Conservation (phyloP, 2,797 vertebrate species). For the Micromesistius poutassou region DNA sequence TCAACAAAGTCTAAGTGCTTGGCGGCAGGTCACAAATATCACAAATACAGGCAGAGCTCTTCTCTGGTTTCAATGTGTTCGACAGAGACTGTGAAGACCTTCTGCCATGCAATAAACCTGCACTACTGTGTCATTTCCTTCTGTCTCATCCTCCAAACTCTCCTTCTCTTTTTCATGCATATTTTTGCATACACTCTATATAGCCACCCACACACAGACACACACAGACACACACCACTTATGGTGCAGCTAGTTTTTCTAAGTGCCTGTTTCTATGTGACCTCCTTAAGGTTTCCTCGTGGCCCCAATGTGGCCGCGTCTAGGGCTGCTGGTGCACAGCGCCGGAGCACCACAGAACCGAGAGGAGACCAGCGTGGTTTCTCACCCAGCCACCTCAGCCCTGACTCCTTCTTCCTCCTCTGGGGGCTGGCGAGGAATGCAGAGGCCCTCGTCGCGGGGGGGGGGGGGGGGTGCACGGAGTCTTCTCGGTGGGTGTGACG, state of each 20-base stretch:
- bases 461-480: conserved; percentile 41
- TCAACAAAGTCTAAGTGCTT: conserved; percentile 26
- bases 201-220: conserved; percentile 20
- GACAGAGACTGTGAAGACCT: conserved; percentile 53
- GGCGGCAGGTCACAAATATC: conserved; percentile 30
- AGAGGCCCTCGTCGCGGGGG: conserved; percentile 38
- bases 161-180: background rate
- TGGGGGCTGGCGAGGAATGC: conserved; percentile 18
- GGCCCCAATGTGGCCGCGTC: conserved; percentile 24
- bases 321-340: conserved; percentile 23
- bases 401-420: conserved; percentile 20
- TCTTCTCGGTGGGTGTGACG: conserved; percentile 43
- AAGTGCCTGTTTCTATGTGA: conserved; percentile 47
- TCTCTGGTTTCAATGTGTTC: conserved; percentile 58
- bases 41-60: conserved; percentile 27
- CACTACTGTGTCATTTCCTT: conserved; percentile 17
- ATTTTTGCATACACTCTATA: background rate
- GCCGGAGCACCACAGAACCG: conserved; percentile 49
- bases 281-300: conserved; percentile 43
- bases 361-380: conserved; percentile 57
- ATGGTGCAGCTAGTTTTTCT: conserved; percentile 25
- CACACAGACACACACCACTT: conserved; percentile 12
- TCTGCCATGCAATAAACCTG: conserved; percentile 58
- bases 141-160: background rate
- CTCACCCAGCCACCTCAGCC: conserved; percentile 43